A percentile compares a stretch with the other conserved stretches of the same genome.
These are phyloP conservation scores for Empis livida DNA, from an alignment of 2,888 invertebrate genomes.

Conservation along the genomic window DNA sequence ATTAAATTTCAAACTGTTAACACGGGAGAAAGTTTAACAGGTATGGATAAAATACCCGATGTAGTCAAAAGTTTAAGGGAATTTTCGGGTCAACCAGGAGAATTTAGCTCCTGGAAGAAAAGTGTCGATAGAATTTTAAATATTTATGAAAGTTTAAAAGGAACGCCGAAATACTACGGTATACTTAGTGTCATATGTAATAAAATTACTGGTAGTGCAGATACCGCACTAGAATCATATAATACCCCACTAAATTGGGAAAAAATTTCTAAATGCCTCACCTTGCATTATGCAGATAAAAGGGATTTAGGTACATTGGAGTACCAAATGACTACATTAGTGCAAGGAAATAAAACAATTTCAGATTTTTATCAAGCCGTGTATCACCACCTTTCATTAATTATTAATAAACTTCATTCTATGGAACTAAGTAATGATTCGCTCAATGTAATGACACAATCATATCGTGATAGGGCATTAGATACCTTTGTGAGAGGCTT, in stretches of 20 bases:
- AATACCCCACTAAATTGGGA: conserved; percentile 8
- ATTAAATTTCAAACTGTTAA: too few relatives aligned
- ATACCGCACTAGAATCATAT: conserved; percentile 3
- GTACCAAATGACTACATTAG: conserved; percentile 10
- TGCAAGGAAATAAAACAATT: conserved; percentile 6
- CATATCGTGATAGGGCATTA: conserved; percentile 4
- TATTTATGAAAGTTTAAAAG: conserved; percentile 2
- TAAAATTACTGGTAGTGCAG: conserved; percentile 5
- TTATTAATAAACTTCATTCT: conserved; percentile 6
- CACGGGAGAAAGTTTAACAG: too few relatives aligned
- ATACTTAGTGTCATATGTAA: conserved; percentile 6
- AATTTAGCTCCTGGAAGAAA: conserved; percentile 1
- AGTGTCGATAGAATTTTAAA: conserved; percentile 2
- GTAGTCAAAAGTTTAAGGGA: background rate
- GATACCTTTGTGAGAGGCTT: conserved; percentile 9
- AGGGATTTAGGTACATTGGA: conserved; percentile 12
- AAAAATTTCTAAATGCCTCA: conserved; percentile 8
- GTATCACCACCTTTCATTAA: conserved; percentile 5
- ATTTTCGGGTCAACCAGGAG: background rate
- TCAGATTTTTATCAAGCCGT: conserved; percentile 3
- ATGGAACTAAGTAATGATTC: conserved; percentile 4
- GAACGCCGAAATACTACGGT: conserved; percentile 3
- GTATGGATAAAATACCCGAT: background rate
- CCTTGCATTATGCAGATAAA: conserved; percentile 12
- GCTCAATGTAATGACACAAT: background rate